Base-by-base conservation (phyloP, 2,113 vertebrate genomes). In the Nestor notabilis region DNA sequence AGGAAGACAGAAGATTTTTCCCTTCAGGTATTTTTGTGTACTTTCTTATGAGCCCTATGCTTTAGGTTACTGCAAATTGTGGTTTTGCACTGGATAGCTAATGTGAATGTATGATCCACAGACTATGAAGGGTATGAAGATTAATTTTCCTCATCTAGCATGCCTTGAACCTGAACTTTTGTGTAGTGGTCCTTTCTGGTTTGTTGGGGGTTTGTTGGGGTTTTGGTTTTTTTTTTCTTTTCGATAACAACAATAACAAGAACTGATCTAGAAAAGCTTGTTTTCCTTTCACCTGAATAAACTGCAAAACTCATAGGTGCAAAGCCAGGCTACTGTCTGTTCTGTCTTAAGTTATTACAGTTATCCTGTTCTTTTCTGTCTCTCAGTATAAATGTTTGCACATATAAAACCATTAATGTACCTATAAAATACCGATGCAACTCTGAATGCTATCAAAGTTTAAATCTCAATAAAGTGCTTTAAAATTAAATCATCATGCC, bases 401-500 rank as follows among this genome's bases (percentile, higher is more conserved):
- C 63, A 24, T 37, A 91, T 65, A 83, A 91, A 89, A 91, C 72
- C 3, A 2, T 84, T 89, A 89, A 66, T 43, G 10, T 58, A 31
- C 10, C 50, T 50, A 71, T 78, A 95, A 96, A 93, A 80, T 65
- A 58, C 33, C 1, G 1, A 25, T 10, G n/a, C 39, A 79, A 56
- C 25, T 72, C 44, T 37, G 60, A 78, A 69, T 24, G 31, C 15
- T 80, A 72, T 72, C 31, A 17, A 76, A 90, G n/a, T 60, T 89
- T n/a, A 89, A 89, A 37, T 69, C 81, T 78, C 56, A 47, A 20
- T 83, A 58, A 87, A 95, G 25, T 50, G 13, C 83, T 93, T 83
- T 61, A 64, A 86, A 95, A 96, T 92, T 44, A 86, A 93, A 92
- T 78, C 53, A 91, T 60, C 25, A 20, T 75, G 93, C 10, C 17